Percentiles rank a stretch among this genome's conserved stretches.
phyloP scores from a whole-genome alignment of 2,113 vertebrate genomes.

The Petroica traversi region DNA sequence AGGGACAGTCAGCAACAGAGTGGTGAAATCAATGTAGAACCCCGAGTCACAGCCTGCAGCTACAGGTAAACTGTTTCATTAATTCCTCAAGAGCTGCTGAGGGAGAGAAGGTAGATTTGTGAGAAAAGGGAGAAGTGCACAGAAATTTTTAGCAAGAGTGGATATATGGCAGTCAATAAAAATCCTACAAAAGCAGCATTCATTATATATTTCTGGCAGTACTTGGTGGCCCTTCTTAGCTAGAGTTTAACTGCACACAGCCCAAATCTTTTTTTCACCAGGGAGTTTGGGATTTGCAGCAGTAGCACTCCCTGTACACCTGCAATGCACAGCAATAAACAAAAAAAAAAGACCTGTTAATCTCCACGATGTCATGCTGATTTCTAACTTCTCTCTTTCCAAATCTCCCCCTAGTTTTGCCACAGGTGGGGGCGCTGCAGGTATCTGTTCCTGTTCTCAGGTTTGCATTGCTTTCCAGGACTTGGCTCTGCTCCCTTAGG shows the following conservation, averaged over 20 bases:
- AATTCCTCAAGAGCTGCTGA: not conserved
- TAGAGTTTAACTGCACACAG: not conserved
- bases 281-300: not conserved
- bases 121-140: not conserved
- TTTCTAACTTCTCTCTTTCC: not conserved
- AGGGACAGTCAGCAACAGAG: not conserved
- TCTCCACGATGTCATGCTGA: accelerated
- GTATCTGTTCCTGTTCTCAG: not conserved
- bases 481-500: not conserved
- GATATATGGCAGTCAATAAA: not conserved
- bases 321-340: not conserved
- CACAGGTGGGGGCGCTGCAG: accelerated
- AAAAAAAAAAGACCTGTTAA: not conserved
- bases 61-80: not conserved
- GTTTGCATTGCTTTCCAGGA: not conserved
- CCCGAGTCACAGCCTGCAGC: accelerated
- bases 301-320: not conserved
- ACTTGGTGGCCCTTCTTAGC: not conserved
- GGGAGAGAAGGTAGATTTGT: not conserved
- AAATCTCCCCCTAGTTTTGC: not conserved
- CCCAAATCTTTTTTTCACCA: not conserved
- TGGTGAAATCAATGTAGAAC: not conserved
- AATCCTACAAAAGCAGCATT: not conserved
- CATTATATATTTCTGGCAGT: not conserved
- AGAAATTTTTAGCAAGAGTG: not conserved